Conservation (phyloP, 2,888 invertebrate genomes). For the Clostera curtula region DNA sequence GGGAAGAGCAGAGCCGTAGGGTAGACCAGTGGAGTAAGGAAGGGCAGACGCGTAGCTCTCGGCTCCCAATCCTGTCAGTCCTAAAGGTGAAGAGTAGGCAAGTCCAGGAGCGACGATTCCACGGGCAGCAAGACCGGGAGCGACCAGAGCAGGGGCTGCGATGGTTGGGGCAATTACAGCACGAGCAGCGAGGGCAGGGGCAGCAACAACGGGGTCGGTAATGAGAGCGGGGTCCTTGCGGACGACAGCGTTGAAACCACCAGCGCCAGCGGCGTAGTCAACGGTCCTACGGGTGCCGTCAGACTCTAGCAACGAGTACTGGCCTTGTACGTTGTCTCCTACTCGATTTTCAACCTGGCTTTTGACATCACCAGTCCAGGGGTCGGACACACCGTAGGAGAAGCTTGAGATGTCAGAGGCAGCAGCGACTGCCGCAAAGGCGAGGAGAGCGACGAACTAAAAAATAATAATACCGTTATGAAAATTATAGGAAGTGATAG, state of each 20-base stretch:
- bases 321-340: constrained; percentile 31
- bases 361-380: constrained; percentile 67
- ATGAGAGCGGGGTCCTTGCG: constrained; percentile 54
- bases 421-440: constrained; percentile 35
- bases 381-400: constrained; percentile 68
- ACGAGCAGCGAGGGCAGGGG: constrained; percentile 12
- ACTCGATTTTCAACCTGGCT: constrained; percentile 49
- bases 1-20: no score
- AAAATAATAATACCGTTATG: no score
- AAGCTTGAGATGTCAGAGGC: constrained; percentile 50
- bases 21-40: no score
- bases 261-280: constrained; percentile 68
- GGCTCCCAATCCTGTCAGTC: constrained; percentile 10
- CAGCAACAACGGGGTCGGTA: constrained; percentile 24
- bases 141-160: no score
- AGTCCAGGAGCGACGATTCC: constrained; percentile 5
- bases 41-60: constrained; percentile 16
- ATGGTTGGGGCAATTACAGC: constrained; percentile 14
- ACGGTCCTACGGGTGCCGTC: constrained; percentile 70
- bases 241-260: constrained; percentile 72
- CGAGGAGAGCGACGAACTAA: constrained; percentile 47
- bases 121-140: constrained; percentile 9
- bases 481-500: no score
- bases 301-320: constrained; percentile 57
- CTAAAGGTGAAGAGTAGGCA: constrained; percentile 7